Evolutionary conservation across 2,888 invertebrate genomes (phyloP).

Genomic region (Pandemis corylana): DNA sequence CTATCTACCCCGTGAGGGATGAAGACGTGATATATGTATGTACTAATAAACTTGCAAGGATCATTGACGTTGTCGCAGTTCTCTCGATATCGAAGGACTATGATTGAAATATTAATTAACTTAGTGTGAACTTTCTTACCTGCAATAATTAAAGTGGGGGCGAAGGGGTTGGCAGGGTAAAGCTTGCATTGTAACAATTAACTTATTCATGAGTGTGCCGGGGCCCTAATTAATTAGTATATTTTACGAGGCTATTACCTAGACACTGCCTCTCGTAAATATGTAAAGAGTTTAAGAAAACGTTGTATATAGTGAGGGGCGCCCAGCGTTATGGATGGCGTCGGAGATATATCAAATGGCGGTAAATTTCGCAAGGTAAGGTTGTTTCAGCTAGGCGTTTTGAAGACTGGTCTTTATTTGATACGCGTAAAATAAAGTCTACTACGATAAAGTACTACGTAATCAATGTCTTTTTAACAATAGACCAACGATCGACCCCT

Average conservation of each 20-base stretch:
- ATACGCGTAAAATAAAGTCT: too few species aligned
- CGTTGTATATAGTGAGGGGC: conserved; percentile 49
- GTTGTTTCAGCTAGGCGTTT: too few species aligned
- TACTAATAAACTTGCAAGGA: too few species aligned
- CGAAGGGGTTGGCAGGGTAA: conserved; percentile 45
- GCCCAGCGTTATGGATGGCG: background rate
- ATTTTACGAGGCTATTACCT: conserved; percentile 81
- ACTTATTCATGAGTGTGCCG: conserved; percentile 79
- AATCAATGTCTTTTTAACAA: too few species aligned
- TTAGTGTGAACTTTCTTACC: conserved; percentile 63
- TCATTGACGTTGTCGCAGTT: too few species aligned
- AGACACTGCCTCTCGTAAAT: conserved; percentile 75
- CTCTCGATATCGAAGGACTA: conserved; percentile 38
- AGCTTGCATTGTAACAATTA: conserved; percentile 71
- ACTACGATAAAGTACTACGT: too few species aligned
- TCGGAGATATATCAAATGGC: background rate
- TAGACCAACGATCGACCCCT: too few species aligned
- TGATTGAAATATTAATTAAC: conserved; percentile 53
- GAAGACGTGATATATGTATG: too few species aligned
- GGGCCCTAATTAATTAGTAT: conserved; percentile 81
- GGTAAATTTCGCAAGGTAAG: background rate
- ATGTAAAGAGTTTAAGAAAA: conserved; percentile 63
- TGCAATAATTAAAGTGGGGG: conserved; percentile 65
- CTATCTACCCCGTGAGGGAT: too few species aligned
- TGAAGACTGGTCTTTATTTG: too few species aligned